Evolutionary conservation across 2,888 invertebrate species (phyloP), one percentile per base, ranked within the genome.

Genomic region (Hermaeophaga mercurialis): DNA sequence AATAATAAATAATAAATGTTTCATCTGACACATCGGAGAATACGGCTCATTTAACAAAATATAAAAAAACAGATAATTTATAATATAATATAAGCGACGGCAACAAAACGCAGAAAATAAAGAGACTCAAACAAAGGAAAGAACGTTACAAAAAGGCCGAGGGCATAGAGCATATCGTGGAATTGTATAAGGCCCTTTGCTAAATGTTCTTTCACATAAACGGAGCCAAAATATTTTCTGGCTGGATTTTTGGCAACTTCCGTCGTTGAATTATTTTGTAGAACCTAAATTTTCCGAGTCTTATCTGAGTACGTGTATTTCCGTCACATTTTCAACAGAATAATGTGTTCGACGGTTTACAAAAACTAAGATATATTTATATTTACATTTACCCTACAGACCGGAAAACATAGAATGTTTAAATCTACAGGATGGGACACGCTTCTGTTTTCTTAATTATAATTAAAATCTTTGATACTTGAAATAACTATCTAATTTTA

Each of bases 211-310:
- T 46, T 43, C 34, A 36, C 33, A 47, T 33, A 47, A 24, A 43
- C 43, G 43, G 46, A 47, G 47, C 52, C 36, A 28, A 57, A 57
- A 53, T 53, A 57, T 47, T 57, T 52, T 57, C 47, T 47, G 39
- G 39, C 24, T 41, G 34, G 15, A 26, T 44, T 56, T 56, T 44
- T 28, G 46, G 45, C 53, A 22, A 31, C 38, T 46, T 56, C 49
- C 50, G 39, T 24, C 15, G 50, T 31, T 28, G 26, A 45, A 53
- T 38, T 36, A 53, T 49, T 38, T 48, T 26, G 7, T n/a, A 36
- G 22, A 34, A 38, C 38, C 38, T 38, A 17, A 38, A 38, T 38
- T 15, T 38, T 38, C 17, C 15, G 22, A 43, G 24, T 43, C 43
- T 43, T 43, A 43, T 43, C 43, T 43, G 43, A 15, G 2, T 43